Percentiles rank a stretch among this genome's conserved stretches.
Conservation (phyloP, 2,113 vertebrate species). For the Pseudorhombus dupliciocellatus region DNA sequence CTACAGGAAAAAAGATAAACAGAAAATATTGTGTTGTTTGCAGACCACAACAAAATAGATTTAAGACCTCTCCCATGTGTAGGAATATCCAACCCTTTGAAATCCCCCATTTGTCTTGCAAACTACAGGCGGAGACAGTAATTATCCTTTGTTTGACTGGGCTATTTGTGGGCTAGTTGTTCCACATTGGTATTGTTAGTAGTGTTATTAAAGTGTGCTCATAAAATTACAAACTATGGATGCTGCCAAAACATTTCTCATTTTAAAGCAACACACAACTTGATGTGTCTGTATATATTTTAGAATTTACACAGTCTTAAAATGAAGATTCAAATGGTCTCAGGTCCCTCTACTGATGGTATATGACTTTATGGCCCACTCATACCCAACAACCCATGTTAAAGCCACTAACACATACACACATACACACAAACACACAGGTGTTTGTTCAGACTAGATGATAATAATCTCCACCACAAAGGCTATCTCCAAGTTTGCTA, state of each 20-base stretch:
- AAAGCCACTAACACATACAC: neutral
- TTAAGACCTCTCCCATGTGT: too few species aligned
- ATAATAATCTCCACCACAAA: conserved; percentile 1
- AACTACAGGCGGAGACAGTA: too few species aligned
- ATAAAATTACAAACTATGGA: too few species aligned
- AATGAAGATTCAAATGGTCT: neutral
- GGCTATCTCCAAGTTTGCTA: conserved; percentile 32
- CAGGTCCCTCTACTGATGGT: conserved; percentile 1
- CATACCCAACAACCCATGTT: neutral
- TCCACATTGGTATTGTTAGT: too few species aligned
- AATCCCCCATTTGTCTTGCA: too few species aligned
- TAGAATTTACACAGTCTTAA: neutral
- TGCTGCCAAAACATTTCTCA: too few species aligned
- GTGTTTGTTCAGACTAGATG: conserved; percentile 25
- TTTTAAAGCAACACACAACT: too few species aligned
- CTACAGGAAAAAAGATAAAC: conserved; percentile 71
- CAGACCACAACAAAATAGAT: neutral
- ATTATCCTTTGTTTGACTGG: too few species aligned
- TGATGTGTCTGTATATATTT: neutral
- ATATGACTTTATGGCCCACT: conserved; percentile 33
- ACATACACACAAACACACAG: conserved; percentile 27
- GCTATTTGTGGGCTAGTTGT: too few species aligned
- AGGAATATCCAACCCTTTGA: too few species aligned
- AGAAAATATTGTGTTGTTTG: conserved; percentile 18
- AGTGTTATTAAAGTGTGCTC: too few species aligned